Base-by-base conservation (phyloP, 2,797 vertebrate species). In the Telmatherina bonti region DNA sequence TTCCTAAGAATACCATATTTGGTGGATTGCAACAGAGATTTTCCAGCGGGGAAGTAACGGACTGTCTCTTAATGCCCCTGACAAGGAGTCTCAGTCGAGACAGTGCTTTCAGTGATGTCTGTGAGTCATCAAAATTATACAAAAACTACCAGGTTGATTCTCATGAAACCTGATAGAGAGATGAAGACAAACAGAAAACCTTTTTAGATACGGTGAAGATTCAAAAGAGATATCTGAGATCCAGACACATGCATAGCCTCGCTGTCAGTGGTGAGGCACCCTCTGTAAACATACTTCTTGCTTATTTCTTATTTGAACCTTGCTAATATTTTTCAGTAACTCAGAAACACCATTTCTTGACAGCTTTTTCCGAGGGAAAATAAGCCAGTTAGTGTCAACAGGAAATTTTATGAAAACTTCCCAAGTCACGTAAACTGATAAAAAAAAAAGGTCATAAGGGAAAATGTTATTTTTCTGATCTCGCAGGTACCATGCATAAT, bases 291-390 rank as follows among this genome's bases (percentile, higher is more conserved):
- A 1, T 12, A 3, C 12, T 33, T 58, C 11, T 13, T 15, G n/a
- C 67, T 66, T 30, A 9, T 59, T 67, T 76, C 73, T 53, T 43
- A 79, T 74, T 79, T 73, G 41, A 24, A 79, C 76, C 22, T 70
- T 7, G 22, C 59, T 76, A 59, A 45, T 29, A 30, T 8, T 56
- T 85, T 71, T 67, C 24, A 72, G 52, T 52, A 49, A 27, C 53
- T 77, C 68, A 74, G 68, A 81, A 31, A 36, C 18, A 3, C n/a
- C 26, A n/a, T 49, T 47, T 22, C 79, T 70, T 65, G 35, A 78
- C 59, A 58, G 63, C 72, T 74, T 51, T 73, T 65, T 78, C 76
- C 81, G 75, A 79, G 79, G 79, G 81, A 74, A 81, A 70, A 75
- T 35, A 20, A 67, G 69, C 61, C 67, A 85, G 80, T 83, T 82